Evolutionary conservation across 2,888 invertebrate genomes (phyloP).

Genomic region (Ophion costatus): DNA sequence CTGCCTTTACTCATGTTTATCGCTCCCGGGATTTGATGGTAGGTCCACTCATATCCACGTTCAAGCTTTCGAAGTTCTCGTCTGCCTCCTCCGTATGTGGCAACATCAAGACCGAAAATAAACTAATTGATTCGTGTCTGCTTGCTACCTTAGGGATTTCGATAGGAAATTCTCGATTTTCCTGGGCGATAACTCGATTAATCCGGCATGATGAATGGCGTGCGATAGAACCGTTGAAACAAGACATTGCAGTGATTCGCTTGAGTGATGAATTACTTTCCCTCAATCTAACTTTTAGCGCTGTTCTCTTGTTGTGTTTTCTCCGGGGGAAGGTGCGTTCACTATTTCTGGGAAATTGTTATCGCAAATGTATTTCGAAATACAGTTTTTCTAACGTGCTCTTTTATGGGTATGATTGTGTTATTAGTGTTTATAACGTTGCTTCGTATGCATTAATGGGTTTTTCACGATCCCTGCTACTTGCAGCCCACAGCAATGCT

Average conservation of each 20-base stretch:
- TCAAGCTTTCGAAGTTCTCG: neutral
- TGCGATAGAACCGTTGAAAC: neutral
- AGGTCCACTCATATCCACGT: neutral
- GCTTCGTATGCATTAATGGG: neutral
- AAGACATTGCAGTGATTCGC: neutral
- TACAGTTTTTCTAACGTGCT: too few species aligned
- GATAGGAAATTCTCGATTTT: neutral
- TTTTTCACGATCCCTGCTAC: neutral
- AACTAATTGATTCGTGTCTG: neutral
- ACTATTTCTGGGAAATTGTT: neutral
- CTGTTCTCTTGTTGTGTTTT: neutral
- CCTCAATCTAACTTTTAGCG: neutral
- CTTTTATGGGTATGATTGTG: too few species aligned
- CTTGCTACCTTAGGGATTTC: neutral
- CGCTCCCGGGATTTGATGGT: neutral
- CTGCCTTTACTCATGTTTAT: neutral
- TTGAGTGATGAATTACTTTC: neutral
- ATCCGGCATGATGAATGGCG: neutral
- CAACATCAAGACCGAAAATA: neutral
- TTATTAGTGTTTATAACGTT: too few species aligned
- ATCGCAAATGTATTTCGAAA: too few species aligned
- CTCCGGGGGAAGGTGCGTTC: neutral
- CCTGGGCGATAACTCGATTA: neutral
- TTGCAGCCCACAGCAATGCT: neutral
- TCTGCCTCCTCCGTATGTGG: neutral